phyloP scores from a whole-genome alignment of 2,113 vertebrate species.

The Muscicapa adusta region DNA sequence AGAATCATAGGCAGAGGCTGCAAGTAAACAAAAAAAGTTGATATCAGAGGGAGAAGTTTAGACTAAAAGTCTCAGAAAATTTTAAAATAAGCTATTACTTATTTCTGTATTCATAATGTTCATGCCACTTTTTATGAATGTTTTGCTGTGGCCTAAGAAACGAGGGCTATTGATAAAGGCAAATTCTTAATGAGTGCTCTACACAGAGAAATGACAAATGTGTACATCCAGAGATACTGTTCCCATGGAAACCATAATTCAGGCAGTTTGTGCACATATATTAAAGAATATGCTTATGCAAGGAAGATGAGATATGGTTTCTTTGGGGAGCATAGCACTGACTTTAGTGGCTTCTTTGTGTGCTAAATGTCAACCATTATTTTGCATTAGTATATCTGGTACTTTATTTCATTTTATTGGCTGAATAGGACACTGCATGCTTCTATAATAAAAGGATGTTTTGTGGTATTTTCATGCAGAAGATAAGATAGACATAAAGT shows the following conservation, averaged over 20 bases:
- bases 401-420: slow-evolving; percentile 1
- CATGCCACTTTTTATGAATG: not conserved
- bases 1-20: not conserved
- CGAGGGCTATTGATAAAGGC: slow-evolving; percentile 32
- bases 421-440: not conserved
- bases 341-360: not conserved
- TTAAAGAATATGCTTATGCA: slow-evolving; percentile 19
- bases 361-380: slow-evolving; percentile 45
- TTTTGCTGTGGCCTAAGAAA: not conserved
- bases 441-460: not conserved
- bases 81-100: not conserved
- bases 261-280: not conserved
- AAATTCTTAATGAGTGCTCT: slow-evolving; percentile 14
- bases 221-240: slow-evolving; percentile 1
- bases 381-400: slow-evolving; percentile 26
- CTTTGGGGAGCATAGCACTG: slow-evolving; percentile 30
- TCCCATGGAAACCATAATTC: slow-evolving; percentile 55
- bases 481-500: not conserved
- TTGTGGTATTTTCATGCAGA: not conserved
- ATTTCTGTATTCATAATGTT: not conserved
- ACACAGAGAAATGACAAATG: slow-evolving; percentile 25
- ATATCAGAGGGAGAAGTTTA: not conserved
- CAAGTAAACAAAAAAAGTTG: not conserved
- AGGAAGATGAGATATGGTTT: slow-evolving; percentile 42
- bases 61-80: not conserved